Evolutionary conservation across 2,113 vertebrate species (phyloP).

Genomic region (Anarhynchus alexandrinus): DNA sequence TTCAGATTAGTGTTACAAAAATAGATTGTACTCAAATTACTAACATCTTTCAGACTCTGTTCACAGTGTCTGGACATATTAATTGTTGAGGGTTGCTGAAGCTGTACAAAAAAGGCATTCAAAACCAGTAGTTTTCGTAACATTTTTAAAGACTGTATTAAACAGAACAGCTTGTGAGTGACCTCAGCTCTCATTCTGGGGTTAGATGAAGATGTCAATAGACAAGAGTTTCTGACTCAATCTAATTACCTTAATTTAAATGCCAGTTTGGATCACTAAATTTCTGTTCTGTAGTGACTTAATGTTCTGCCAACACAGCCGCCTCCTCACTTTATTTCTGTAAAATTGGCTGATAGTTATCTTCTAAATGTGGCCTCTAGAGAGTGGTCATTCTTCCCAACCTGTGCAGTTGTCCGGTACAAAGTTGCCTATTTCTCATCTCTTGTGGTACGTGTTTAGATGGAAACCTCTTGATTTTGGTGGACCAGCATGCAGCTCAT

Average conservation of each 20-base stretch:
- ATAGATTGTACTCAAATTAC: slow-evolving; percentile 40
- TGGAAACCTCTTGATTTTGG: slow-evolving; percentile 89
- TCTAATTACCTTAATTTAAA: slow-evolving; percentile 9
- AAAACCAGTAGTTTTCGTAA: slow-evolving; percentile 7
- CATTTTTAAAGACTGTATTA: background rate
- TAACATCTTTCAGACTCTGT: slow-evolving; percentile 8
- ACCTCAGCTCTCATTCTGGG: slow-evolving; percentile 1
- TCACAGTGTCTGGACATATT: background rate
- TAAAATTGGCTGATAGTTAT: background rate
- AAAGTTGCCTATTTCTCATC: background rate
- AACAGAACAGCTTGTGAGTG: background rate
- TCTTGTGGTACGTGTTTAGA: slow-evolving; percentile 52
- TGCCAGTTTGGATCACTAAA: background rate
- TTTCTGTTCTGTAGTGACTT: slow-evolving; percentile 30
- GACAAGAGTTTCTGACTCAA: background rate
- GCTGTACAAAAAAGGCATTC: slow-evolving; percentile 35
- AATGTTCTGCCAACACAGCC: slow-evolving; percentile 19
- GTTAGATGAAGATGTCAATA: slow-evolving; percentile 1
- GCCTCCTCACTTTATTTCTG: slow-evolving; percentile 12
- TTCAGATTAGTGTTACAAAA: slow-evolving; percentile 30
- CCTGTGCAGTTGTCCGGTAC: background rate
- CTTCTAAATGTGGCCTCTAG: background rate
- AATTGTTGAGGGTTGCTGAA: background rate
- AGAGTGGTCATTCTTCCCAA: slow-evolving; percentile 7
- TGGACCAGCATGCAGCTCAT: slow-evolving; percentile 96